Conservation (phyloP, 2,797 vertebrate genomes). For the Tinamus major region DNA sequence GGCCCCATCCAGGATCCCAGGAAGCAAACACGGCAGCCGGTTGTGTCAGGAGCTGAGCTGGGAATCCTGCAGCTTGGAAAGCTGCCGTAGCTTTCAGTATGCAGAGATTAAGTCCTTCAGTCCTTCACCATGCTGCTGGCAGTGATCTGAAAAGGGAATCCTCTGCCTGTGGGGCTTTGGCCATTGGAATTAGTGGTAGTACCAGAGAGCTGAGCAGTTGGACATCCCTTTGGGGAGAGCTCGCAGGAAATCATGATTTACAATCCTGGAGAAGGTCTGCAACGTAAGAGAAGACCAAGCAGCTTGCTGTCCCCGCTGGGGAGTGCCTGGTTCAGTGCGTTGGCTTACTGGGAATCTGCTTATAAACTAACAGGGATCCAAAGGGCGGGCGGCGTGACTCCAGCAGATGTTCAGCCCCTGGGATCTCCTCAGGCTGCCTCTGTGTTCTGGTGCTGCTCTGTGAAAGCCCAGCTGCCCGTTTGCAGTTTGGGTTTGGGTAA, state of each 20-base stretch:
- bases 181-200: neutral
- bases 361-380: neutral
- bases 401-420: neutral
- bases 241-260: conserved; percentile 47
- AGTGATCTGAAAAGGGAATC: conserved; percentile 19
- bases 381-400: neutral
- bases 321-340: too few relatives aligned
- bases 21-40: conserved; percentile 6
- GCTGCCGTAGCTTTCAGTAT: neutral
- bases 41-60: neutral
- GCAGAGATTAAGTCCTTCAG: neutral
- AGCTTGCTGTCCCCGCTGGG: neutral
- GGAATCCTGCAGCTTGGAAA: neutral
- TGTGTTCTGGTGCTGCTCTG: neutral
- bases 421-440: neutral
- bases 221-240: conserved; percentile 6
- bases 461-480: neutral
- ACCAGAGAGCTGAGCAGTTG: conserved; percentile 32
- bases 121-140: neutral
- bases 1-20: neutral
- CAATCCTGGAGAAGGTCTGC: neutral
- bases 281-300: neutral
- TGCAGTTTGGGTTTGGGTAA: neutral
- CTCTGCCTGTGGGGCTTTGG: conserved; percentile 17
- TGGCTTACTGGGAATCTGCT: neutral